Percentiles rank a stretch among this genome's conserved stretches.
Conservation (phyloP, 2,797 vertebrate genomes). For the Leucoraja ocellata region DNA sequence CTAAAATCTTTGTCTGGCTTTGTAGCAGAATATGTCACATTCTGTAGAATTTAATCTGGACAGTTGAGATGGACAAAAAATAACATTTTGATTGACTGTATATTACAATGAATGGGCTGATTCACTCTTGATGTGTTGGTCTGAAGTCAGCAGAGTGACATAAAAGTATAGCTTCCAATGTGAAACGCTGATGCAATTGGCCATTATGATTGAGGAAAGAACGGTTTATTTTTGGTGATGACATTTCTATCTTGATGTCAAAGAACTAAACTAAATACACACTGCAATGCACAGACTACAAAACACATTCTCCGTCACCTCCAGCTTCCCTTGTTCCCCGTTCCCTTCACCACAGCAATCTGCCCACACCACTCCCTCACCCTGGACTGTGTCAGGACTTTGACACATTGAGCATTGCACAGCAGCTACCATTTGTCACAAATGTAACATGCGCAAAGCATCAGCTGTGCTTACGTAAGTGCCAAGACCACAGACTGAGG, state of each 20-base stretch:
- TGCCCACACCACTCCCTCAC: too few species aligned
- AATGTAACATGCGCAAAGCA: slow-evolving; percentile 2
- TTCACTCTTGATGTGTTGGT: background rate
- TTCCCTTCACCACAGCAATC: background rate
- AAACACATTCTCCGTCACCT: background rate
- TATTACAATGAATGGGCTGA: background rate
- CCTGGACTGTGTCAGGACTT: too few species aligned
- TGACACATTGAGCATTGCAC: background rate
- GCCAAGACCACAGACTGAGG: slow-evolving; percentile 27
- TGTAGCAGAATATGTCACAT: background rate
- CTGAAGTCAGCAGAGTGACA: background rate
- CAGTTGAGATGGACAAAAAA: background rate
- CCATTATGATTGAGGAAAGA: background rate
- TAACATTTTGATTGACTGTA: background rate
- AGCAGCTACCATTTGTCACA: background rate
- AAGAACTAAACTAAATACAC: background rate
- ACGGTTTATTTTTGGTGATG: background rate
- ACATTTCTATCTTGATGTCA: background rate
- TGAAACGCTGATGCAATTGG: background rate
- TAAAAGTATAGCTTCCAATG: background rate
- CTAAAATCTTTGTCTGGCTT: background rate
- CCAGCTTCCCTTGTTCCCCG: background rate
- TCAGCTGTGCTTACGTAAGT: background rate
- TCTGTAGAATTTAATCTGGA: background rate
- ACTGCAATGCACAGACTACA: background rate